Evolutionary conservation across 1,140 invertebrate species (phyloP), one percentile per base, ranked within the genome.

Genomic region (Spodoptera litura): DNA sequence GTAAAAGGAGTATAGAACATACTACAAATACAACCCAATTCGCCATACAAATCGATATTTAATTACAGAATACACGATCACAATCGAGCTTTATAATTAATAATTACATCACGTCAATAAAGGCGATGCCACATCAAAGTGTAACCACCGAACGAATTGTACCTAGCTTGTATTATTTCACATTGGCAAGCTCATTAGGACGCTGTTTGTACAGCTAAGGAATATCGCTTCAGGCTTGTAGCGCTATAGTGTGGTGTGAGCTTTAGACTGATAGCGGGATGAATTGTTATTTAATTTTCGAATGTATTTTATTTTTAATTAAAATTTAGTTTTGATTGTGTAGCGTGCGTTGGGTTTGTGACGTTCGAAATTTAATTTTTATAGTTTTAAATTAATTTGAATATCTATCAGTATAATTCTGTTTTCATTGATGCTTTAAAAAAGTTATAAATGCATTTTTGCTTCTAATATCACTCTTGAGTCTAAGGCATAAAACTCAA

Each of bases 151-250:
- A 51, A 59, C 56, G 71, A 77, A 70, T 68, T 78, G 53, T 58
- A 44, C 68, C 70, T 76, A 44, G 73, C 74, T 76, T 59, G 73
- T 79, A 86, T 84, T 84, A 84, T 82, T 86, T 84, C 84, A 78
- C 81, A 83, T 78, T 72, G 83, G 79, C 80, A 81, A 80, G 77
- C 83, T 87, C 87, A 88, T 88, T 88, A 88, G 80, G 70, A 25
- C 79, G 31, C 27, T 85, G 82, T 87, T 87, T 85, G 84, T 83
- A 75, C 81, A 75, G 72, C 85, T 86, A 84, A 78, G 81, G 84
- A 78, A 78, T 80, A 80, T 81, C 70, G 83, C 86, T 78, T 52
- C 73, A 68, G 82, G 86, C 84, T 62, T 10, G 66, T 66, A 72
- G 70, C 27, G n/a, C 55, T 51, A 38, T 52, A 9, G 35, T 75